These are phyloP conservation scores for Drosophila simulans DNA, from an alignment of 1,140 invertebrate genomes.

Conservation along the genomic window DNA sequence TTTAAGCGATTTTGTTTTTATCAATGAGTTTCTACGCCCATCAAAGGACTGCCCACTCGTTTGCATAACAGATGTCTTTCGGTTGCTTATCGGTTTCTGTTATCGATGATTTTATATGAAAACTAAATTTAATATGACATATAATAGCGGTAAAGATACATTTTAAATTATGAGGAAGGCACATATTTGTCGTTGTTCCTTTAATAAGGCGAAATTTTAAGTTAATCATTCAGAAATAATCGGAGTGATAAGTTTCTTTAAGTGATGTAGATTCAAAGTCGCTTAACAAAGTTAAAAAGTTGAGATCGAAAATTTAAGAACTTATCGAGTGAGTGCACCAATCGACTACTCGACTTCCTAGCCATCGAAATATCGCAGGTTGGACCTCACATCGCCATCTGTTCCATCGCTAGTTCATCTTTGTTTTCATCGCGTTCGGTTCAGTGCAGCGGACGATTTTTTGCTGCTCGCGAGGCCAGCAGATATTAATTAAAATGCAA, in stretches of 20 bases:
- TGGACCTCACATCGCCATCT: neutral
- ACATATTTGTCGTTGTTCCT: too few species aligned
- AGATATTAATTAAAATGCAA: conserved; percentile 23
- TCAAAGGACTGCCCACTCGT: conserved; percentile 23
- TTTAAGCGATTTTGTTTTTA: conserved; percentile 45
- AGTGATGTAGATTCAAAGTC: too few species aligned
- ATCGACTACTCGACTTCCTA: neutral
- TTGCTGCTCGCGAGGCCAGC: neutral
- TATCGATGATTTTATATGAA: neutral
- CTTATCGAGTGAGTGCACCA: too few species aligned
- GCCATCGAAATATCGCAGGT: neutral
- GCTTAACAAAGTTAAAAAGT: too few species aligned
- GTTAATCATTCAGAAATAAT: too few species aligned
- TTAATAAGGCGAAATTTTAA: too few species aligned
- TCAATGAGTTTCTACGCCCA: conserved; percentile 69
- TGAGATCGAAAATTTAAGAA: too few species aligned
- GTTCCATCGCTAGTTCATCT: neutral
- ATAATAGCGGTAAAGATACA: too few species aligned
- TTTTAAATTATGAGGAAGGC: neutral
- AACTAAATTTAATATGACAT: too few species aligned
- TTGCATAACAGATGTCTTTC: neutral
- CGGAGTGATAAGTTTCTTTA: too few species aligned
- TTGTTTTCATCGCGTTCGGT: conserved; percentile 23
- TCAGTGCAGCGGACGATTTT: conserved; percentile 11
- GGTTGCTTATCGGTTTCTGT: neutral